phyloP scores from a whole-genome alignment of 2,113 vertebrate species.

The Chloebia gouldiae region DNA sequence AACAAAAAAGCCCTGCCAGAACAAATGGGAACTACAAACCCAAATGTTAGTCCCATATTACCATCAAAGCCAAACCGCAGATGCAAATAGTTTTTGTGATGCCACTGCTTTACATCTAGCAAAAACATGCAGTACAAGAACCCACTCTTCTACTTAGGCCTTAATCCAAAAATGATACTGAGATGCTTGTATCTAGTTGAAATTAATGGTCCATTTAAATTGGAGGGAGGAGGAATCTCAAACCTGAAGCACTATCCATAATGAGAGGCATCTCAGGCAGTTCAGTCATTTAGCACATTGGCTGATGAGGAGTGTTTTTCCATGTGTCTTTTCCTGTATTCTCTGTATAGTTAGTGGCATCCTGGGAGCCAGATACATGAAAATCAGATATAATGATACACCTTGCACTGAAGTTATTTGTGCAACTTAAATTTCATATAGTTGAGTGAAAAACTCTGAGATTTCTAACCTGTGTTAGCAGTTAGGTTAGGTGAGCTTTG shows the following conservation, averaged over 20 bases:
- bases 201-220: slow-evolving; percentile 1
- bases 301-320: neutral
- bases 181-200: neutral
- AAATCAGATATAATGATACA: neutral
- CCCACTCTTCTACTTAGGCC: neutral
- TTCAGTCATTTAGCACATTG: neutral
- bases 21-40: neutral
- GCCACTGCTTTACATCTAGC: neutral
- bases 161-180: neutral
- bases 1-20: neutral
- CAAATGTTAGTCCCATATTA: neutral
- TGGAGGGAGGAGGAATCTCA: neutral
- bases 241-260: neutral
- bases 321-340: neutral
- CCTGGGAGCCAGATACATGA: neutral
- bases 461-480: neutral
- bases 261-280: neutral
- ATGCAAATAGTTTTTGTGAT: neutral
- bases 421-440: neutral
- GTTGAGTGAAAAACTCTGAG: neutral
- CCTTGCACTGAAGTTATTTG: neutral
- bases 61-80: neutral
- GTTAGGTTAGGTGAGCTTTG: neutral
- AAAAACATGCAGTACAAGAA: neutral
- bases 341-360: neutral